Base-by-base conservation (phyloP, 2,888 invertebrate species). In the Sesamia inferens region DNA sequence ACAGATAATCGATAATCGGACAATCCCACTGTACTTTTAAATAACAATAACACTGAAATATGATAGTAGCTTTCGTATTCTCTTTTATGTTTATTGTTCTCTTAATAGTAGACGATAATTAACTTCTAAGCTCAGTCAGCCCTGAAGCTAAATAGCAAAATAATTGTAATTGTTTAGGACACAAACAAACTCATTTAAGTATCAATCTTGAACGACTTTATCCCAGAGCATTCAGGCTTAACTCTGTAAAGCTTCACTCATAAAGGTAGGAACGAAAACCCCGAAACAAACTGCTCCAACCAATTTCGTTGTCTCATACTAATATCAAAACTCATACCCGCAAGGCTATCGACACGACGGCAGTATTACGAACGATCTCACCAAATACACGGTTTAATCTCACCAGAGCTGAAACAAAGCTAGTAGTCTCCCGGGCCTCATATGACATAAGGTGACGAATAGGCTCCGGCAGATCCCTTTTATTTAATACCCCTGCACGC, bases 401-500 rank as follows among this genome's bases (percentile, higher is more conserved):
- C 86, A 82, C 76, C 82, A 74, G 73, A 80, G 82, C 79, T 85
- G 80, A 86, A 88, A 89, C 90, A 90, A 90, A 89, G 90, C 90
- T 88, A 89, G 84, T 83, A 79, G 83, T 65, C 90, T 88, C 92
- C 68, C 22, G 91, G 88, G 92, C 72, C 88, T 88, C 86, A 79
- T 88, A 86, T 87, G 89, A 88, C 88, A 87, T 89, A 89, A 89
- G 89, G 89, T 89, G 90, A 91, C 89, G 90, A 89, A 92, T 90
- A 85, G 86, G 87, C 84, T 84, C 83, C 76, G 81, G 71, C 83
- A 83, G 83, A 86, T 83, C 88, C 90, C 88, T 87, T 87, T 90
- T 89, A 92, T 91, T 91, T 90, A 82, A 85, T 85, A 85, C 85
- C 66, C 67, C 68, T 71, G 82, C 67, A 79, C 80, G 79, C 77